These are phyloP conservation scores for Pangasianodon hypophthalmus DNA, from an alignment of 2,113 vertebrate species.

Conservation along the genomic window DNA sequence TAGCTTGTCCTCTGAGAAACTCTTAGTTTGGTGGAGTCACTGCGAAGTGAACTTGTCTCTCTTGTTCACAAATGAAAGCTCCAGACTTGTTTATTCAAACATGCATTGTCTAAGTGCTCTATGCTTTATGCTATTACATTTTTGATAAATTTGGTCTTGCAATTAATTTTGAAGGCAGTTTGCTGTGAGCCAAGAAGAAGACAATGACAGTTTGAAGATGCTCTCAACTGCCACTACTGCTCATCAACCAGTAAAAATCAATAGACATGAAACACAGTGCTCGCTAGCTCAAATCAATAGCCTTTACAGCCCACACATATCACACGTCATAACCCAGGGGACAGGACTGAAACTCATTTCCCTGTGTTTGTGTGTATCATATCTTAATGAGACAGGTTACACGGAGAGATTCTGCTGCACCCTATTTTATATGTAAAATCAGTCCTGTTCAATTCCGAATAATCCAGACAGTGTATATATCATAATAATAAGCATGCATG, in stretches of 20 bases:
- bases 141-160: neutral
- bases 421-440: conserved; percentile 35
- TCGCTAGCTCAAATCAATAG: conserved; percentile 29
- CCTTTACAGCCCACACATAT: conserved; percentile 31
- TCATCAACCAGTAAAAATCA: conserved; percentile 30
- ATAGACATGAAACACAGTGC: conserved; percentile 33
- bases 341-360: conserved; percentile 14
- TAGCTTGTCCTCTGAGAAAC: conserved; percentile 51
- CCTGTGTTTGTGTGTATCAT: conserved; percentile 4
- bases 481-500: conserved; percentile 16
- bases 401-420: conserved; percentile 8
- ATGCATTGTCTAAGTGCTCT: neutral
- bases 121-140: neutral
- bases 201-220: conserved; percentile 12
- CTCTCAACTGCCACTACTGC: neutral
- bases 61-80: conserved; percentile 28
- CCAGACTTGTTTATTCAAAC: conserved; percentile 23
- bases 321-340: conserved; percentile 14
- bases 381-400: neutral
- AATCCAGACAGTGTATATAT: conserved; percentile 41
- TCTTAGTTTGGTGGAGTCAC: conserved; percentile 45
- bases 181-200: neutral
- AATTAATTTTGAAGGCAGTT: neutral
- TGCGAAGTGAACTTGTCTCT: conserved; percentile 40
- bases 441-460: conserved; percentile 37